Conservation (phyloP, 2,797 vertebrate species). For the Spinus olivaceus region DNA sequence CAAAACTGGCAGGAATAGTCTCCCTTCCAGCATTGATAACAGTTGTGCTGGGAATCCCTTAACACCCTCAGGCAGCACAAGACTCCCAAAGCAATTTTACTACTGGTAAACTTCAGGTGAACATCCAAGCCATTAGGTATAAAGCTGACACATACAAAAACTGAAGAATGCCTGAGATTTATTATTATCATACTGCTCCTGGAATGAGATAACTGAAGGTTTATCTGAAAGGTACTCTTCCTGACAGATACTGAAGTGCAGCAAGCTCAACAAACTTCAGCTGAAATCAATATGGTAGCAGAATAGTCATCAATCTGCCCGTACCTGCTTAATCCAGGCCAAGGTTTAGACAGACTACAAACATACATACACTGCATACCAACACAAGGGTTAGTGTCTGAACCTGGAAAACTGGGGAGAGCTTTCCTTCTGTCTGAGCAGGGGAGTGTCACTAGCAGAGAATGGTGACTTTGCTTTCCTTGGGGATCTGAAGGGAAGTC, state of each 20-base stretch:
- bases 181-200: not conserved
- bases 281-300: slow-evolving; percentile 21
- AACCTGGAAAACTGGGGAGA: not conserved
- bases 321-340: not conserved
- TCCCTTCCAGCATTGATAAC: not conserved
- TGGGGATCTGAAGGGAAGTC: not conserved
- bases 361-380: not conserved
- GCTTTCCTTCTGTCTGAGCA: not conserved
- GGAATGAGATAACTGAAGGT: not conserved
- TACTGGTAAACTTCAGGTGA: not conserved
- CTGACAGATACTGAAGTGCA: not conserved
- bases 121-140: not conserved
- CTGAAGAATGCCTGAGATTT: not conserved
- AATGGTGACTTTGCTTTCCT: not conserved
- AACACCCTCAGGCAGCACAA: not conserved
- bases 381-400: not conserved
- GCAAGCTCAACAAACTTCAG: not conserved
- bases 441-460: not conserved
- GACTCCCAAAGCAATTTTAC: slow-evolving; percentile 5
- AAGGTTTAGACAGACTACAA: not conserved
- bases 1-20: not conserved
- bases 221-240: not conserved
- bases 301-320: slow-evolving; percentile 1
- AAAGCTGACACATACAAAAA: not conserved
- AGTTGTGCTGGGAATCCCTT: not conserved